Evolutionary conservation across 1,140 invertebrate species (phyloP).

Genomic region (Procambarus clarkii): DNA sequence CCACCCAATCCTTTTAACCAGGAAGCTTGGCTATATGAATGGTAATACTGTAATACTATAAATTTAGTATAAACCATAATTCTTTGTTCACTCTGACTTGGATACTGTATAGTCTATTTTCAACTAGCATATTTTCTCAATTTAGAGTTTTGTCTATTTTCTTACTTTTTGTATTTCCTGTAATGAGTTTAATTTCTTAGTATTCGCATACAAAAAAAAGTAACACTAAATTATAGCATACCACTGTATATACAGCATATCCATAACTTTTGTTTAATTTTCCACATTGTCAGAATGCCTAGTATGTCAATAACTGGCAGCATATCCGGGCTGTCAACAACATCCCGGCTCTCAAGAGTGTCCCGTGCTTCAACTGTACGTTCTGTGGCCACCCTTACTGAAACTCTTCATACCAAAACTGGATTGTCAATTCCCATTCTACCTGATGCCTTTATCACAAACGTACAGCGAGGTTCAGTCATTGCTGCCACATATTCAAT

Average conservation of each 20-base stretch:
- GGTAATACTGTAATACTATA: no score
- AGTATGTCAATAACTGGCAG: conserved; percentile 70
- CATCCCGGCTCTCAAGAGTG: conserved; percentile 60
- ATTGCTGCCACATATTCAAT: conserved; percentile 74
- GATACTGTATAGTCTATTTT: no score
- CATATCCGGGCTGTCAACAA: conserved; percentile 67
- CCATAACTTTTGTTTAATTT: neutral
- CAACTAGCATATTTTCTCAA: no score
- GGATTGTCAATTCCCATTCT: conserved; percentile 74
- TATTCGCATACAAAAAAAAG: neutral
- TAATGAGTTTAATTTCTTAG: neutral
- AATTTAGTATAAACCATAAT: no score
- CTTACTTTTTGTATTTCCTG: no score
- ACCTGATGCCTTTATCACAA: conserved; percentile 74
- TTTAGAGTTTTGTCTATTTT: no score
- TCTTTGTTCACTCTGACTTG: no score
- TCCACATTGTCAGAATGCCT: conserved; percentile 53
- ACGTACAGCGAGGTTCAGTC: conserved; percentile 75
- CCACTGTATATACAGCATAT: neutral
- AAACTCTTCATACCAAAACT: conserved; percentile 65
- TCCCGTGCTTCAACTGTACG: conserved; percentile 59
- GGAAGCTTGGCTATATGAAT: no score
- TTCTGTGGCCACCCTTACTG: conserved; percentile 69
- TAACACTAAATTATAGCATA: neutral
- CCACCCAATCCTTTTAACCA: no score